phyloP scores from a whole-genome alignment of 2,888 invertebrate genomes.

The Strigamia crassipes region DNA sequence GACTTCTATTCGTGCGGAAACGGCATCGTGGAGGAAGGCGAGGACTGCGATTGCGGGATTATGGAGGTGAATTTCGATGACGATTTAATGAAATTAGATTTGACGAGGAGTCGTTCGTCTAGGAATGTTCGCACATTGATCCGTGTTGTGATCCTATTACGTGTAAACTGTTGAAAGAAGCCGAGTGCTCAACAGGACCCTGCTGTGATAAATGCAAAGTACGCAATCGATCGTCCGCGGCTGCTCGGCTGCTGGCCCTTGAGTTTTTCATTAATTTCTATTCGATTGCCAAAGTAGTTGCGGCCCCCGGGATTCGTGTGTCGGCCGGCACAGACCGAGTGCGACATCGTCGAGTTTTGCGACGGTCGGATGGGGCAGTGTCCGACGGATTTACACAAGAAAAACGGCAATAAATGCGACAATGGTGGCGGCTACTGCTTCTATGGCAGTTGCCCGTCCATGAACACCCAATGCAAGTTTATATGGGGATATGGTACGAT shows the following conservation, averaged over 20 bases:
- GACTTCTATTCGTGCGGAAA: slow-evolving; percentile 83
- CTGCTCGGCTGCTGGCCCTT: background rate
- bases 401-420: slow-evolving; percentile 87
- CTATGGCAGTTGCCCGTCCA: slow-evolving; percentile 87
- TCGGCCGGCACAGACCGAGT: slow-evolving; percentile 84
- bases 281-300: slow-evolving; percentile 63
- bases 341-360: slow-evolving; percentile 94
- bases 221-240: slow-evolving; percentile 54
- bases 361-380: slow-evolving; percentile 87
- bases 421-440: slow-evolving; percentile 80
- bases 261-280: slow-evolving; percentile 11
- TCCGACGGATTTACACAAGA: slow-evolving; percentile 85
- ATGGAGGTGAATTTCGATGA: slow-evolving; percentile 65
- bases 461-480: slow-evolving; percentile 83
- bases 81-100: background rate
- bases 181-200: slow-evolving; percentile 89
- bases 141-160: slow-evolving; percentile 98
- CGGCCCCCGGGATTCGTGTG: slow-evolving; percentile 78
- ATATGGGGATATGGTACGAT: slow-evolving; percentile 76
- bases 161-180: slow-evolving; percentile 89
- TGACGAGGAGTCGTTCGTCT: slow-evolving; percentile 44
- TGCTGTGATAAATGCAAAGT: slow-evolving; percentile 92
- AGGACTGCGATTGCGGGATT: slow-evolving; percentile 97
- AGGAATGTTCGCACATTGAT: slow-evolving; percentile 81
- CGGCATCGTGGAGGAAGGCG: slow-evolving; percentile 89